Conservation (phyloP, 1,140 invertebrate species). For the Formica selysi region DNA sequence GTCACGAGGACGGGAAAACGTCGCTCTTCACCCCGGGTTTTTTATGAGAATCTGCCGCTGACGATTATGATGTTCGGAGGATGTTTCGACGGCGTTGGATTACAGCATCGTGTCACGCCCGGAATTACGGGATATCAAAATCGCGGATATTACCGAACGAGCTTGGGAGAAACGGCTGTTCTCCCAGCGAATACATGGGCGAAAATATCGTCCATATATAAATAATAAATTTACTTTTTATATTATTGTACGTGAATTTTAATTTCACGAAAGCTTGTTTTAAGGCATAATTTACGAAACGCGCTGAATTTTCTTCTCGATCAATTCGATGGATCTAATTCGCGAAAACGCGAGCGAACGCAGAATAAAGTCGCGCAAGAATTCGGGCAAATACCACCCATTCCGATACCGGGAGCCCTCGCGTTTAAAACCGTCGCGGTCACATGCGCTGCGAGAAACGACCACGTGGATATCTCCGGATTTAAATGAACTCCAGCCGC, state of each 20-base stretch:
- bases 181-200: neutral
- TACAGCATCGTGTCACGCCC: neutral
- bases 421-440: conserved; percentile 65
- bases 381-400: conserved; percentile 1
- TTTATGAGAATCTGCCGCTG: conserved; percentile 44
- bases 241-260: neutral
- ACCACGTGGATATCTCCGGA: conserved; percentile 61
- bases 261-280: neutral
- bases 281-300: neutral
- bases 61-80: conserved; percentile 49
- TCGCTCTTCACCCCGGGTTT: conserved; percentile 9
- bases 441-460: conserved; percentile 33
- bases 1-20: conserved; percentile 66
- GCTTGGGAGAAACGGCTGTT: conserved; percentile 5
- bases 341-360: neutral
- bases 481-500: conserved; percentile 73
- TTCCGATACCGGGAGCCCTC: conserved; percentile 18
- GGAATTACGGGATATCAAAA: conserved; percentile 42
- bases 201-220: neutral
- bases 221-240: neutral
- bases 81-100: conserved; percentile 30
- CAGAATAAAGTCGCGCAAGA: neutral
- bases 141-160: conserved; percentile 3
- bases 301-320: neutral
- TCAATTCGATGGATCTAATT: no score